These are phyloP conservation scores for Poeciliopsis paucimaculata DNA, from an alignment of 2,797 vertebrate species.

Conservation along the genomic window DNA sequence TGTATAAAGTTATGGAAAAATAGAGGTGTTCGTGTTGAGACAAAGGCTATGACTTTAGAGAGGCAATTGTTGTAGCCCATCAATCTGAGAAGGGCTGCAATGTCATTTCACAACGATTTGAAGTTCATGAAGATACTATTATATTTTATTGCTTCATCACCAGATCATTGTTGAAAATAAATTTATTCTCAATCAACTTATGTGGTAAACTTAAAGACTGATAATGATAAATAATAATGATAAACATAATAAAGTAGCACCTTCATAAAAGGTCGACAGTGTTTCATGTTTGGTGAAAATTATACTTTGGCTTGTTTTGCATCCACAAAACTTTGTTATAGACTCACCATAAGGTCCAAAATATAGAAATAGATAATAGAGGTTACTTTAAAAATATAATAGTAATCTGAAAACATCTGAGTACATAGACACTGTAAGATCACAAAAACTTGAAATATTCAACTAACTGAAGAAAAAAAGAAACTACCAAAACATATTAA, in stretches of 20 bases:
- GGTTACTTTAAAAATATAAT: neutral
- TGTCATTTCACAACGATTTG: neutral
- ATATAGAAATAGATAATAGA: no score
- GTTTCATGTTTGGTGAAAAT: no score
- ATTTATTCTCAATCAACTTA: no score
- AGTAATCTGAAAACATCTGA: neutral
- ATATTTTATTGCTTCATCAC: no score
- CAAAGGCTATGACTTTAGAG: neutral
- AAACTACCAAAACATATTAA: neutral
- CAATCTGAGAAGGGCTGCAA: neutral
- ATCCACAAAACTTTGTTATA: neutral
- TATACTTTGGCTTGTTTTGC: neutral
- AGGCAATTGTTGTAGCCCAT: neutral
- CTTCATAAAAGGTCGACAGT: neutral
- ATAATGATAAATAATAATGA: no score
- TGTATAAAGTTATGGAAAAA: no score
- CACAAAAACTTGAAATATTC: neutral
- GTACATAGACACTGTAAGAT: neutral
- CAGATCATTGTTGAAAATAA: no score
- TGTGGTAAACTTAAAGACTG: no score
- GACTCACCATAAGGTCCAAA: neutral
- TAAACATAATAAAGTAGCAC: no score
- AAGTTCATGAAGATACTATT: neutral
- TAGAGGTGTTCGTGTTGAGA: neutral
- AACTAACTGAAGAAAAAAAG: neutral